A percentile compares a stretch with the other conserved stretches of the same genome.
Evolutionary conservation across 2,113 vertebrate species (phyloP).

Genomic region (Mus pahari): DNA sequence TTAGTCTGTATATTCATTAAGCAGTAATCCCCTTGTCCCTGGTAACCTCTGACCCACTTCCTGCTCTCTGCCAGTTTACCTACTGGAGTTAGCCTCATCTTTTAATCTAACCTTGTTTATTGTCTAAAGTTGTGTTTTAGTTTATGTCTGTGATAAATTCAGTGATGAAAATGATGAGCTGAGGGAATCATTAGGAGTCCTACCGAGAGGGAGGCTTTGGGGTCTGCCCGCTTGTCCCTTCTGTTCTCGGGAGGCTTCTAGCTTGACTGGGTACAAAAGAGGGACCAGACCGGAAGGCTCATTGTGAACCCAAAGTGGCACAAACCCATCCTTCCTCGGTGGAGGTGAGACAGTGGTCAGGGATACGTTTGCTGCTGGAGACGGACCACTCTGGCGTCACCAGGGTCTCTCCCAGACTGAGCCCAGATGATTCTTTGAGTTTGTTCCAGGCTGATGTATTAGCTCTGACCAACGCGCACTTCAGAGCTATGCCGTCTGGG

Average conservation of each 20-base stretch:
- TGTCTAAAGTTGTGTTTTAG: neutral
- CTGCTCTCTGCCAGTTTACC: constrained; percentile 2
- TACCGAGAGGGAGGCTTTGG: neutral
- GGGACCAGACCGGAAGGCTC: neutral
- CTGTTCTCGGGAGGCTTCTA: neutral
- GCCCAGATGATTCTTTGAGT: neutral
- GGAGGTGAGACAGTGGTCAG: neutral
- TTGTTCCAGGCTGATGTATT: neutral
- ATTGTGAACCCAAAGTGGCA: neutral
- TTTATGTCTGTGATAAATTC: neutral
- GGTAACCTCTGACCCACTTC: neutral
- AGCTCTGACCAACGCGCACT: neutral
- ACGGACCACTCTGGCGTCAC: neutral
- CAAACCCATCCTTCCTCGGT: neutral
- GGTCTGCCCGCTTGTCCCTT: neutral
- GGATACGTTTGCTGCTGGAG: neutral
- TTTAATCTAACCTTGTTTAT: constrained; percentile 8
- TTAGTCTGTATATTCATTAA: neutral
- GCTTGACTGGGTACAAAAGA: too few relatives aligned
- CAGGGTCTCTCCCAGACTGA: neutral
- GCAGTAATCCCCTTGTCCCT: neutral
- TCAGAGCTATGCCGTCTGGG: neutral
- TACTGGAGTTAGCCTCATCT: neutral
- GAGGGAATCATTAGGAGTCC: neutral
- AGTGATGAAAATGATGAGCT: neutral